Evolutionary conservation across 2,113 vertebrate species (phyloP), one percentile per base, ranked within the genome.

Genomic region (Brachypteracias leptosomus): DNA sequence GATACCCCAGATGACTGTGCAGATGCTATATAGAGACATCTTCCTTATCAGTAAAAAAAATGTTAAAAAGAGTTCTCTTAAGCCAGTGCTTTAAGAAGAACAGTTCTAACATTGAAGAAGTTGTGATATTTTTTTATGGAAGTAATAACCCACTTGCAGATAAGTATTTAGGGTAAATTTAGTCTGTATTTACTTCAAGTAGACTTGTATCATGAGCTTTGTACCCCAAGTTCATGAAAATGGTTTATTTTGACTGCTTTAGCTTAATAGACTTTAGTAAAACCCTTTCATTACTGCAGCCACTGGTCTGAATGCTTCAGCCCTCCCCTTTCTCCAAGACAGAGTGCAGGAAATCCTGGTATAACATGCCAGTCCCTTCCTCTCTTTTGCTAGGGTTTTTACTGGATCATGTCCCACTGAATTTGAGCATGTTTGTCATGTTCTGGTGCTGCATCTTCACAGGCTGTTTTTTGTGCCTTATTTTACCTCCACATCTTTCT

Each of bases 21-120:
- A 87, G 86, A 71, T 88, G 65, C 63, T 84, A 20, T 21, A 67
- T 52, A 57, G 83, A 95, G 73, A 93, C 90, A 71, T 95, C 83
- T 90, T 95, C 88, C 79, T 93, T 93, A 89, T 77, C 86, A 74
- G 59, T 16, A 22, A 79, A 58, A 35, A 49, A 35, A 3, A 77
- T 19, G 7, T 58, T 55, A 10, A 35, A 54, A 42, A 14, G 36
- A 88, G 10, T 73, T 93, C 11, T 66, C 22, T 22, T 26, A 55
- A 77, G 61, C 28, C 71, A 52, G 16, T 0, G 0, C 58, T 85
- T 72, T 52, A 42, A 44, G 86, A 61, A 66, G 91, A 81, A 29
- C 33, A 67, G 29, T 55, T 87, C 63, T 76, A 66, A 44, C 8
- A 4, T 15, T 10, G 51, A 86, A 29, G 14, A 55, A 35, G 47